Conservation (phyloP, 92 coral and sea anemone species). For the Epizoanthus fatuus region DNA sequence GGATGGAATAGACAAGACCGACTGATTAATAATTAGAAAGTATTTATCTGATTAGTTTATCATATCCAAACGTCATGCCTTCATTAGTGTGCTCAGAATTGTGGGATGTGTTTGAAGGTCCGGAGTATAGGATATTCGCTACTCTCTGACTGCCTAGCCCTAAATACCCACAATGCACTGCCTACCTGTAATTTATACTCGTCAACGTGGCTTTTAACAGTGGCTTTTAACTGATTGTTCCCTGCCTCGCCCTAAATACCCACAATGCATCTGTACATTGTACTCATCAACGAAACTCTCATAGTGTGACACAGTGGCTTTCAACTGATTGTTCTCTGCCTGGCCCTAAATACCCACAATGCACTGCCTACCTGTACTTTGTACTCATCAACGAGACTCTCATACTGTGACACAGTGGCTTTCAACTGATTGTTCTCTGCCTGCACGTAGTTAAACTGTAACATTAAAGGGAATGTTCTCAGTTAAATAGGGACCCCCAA, state of each 20-base stretch:
- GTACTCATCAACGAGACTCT: slow-evolving; percentile 80
- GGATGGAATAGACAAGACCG: too few species aligned
- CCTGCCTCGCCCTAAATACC: background rate
- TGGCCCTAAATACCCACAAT: background rate
- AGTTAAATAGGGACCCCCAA: too few species aligned
- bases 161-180: background rate
- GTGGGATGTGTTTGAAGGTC: too few species aligned
- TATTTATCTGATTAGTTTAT: too few species aligned
- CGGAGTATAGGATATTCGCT: background rate
- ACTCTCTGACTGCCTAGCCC: background rate
- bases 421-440: slow-evolving; percentile 87
- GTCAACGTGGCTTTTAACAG: too few species aligned
- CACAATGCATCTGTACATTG: slow-evolving; percentile 76
- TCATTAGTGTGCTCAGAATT: too few species aligned
- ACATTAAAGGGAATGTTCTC: slow-evolving; percentile 19
- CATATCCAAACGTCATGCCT: too few species aligned
- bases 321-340: background rate
- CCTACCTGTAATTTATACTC: background rate
- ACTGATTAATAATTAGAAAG: too few species aligned
- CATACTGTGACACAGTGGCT: slow-evolving; percentile 80
- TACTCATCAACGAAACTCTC: background rate
- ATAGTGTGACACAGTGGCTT: slow-evolving; percentile 50
- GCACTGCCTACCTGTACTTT: slow-evolving; percentile 89
- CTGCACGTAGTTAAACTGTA: slow-evolving; percentile 74
- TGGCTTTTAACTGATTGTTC: too few species aligned